phyloP scores from a whole-genome alignment of 1,140 invertebrate species.

The Spodoptera frugiperda region DNA sequence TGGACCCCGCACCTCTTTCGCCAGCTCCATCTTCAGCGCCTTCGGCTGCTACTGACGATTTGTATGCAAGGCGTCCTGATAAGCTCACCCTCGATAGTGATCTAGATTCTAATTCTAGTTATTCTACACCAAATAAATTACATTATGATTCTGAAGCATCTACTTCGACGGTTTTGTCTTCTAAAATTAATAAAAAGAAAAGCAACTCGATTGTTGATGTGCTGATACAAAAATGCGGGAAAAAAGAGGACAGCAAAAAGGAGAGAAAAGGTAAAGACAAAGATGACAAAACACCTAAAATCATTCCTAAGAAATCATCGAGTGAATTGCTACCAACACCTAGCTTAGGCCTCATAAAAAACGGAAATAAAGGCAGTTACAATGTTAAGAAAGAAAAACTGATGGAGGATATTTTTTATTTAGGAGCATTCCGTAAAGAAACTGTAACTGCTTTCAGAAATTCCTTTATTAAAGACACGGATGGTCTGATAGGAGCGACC shows the following conservation, averaged over 20 bases:
- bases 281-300: slow-evolving; percentile 80
- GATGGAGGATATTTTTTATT: slow-evolving; percentile 86
- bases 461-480: slow-evolving; percentile 89
- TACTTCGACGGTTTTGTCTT: slow-evolving; percentile 87
- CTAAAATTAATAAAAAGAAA: slow-evolving; percentile 84
- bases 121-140: slow-evolving; percentile 85
- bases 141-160: slow-evolving; percentile 90
- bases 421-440: slow-evolving; percentile 90
- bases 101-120: slow-evolving; percentile 89
- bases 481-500: slow-evolving; percentile 85
- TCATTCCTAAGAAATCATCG: slow-evolving; percentile 84
- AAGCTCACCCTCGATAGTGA: slow-evolving; percentile 87
- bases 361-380: slow-evolving; percentile 83
- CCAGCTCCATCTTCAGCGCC: slow-evolving; percentile 87
- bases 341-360: slow-evolving; percentile 84
- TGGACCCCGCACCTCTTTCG: slow-evolving; percentile 89
- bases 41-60: slow-evolving; percentile 79
- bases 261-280: slow-evolving; percentile 87
- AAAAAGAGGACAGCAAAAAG: slow-evolving; percentile 86
- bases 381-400: slow-evolving; percentile 85
- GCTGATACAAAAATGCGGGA: slow-evolving; percentile 88
- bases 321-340: slow-evolving; percentile 89
- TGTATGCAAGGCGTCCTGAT: slow-evolving; percentile 81
- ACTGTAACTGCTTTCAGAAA: slow-evolving; percentile 90
- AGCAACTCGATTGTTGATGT: slow-evolving; percentile 89